A percentile compares a stretch with the other conserved stretches of the same genome.
These are phyloP conservation scores for Chrysotoxum bicinctum DNA, from an alignment of 2,888 invertebrate species.

Conservation along the genomic window DNA sequence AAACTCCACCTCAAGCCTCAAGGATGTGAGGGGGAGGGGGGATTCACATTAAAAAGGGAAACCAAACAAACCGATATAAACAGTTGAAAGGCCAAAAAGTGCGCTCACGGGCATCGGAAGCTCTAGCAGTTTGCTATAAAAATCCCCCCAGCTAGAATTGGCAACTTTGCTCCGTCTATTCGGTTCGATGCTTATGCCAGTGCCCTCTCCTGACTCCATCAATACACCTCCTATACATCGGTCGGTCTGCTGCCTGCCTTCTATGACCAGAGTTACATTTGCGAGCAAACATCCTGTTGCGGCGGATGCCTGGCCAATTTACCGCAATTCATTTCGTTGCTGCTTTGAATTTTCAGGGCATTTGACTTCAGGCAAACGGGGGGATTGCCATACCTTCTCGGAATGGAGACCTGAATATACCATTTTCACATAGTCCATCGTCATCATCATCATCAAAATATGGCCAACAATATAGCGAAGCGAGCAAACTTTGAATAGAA, in stretches of 20 bases:
- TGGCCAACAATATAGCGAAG: background rate
- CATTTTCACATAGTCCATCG: background rate
- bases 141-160: background rate
- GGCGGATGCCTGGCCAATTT: slow-evolving; percentile 70
- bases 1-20: slow-evolving; percentile 4
- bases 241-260: slow-evolving; percentile 41
- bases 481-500: slow-evolving; percentile 25
- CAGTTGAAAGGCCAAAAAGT: slow-evolving; percentile 27
- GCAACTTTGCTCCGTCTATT: slow-evolving; percentile 14
- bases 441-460: background rate
- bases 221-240: background rate
- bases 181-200: background rate
- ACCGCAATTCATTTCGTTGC: slow-evolving; percentile 67
- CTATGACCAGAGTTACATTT: slow-evolving; percentile 57
- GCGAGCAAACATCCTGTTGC: slow-evolving; percentile 70
- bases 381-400: background rate
- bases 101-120: slow-evolving; percentile 7
- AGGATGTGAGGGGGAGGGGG: too few relatives aligned
- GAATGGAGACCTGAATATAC: slow-evolving; percentile 5
- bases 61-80: slow-evolving; percentile 24
- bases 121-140: background rate
- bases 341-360: slow-evolving; percentile 65
- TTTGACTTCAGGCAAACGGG: slow-evolving; percentile 36
- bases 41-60: background rate
- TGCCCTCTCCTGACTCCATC: background rate